These are phyloP conservation scores for Synanthedon andrenaeformis DNA, from an alignment of 2,888 invertebrate species.

Conservation along the genomic window DNA sequence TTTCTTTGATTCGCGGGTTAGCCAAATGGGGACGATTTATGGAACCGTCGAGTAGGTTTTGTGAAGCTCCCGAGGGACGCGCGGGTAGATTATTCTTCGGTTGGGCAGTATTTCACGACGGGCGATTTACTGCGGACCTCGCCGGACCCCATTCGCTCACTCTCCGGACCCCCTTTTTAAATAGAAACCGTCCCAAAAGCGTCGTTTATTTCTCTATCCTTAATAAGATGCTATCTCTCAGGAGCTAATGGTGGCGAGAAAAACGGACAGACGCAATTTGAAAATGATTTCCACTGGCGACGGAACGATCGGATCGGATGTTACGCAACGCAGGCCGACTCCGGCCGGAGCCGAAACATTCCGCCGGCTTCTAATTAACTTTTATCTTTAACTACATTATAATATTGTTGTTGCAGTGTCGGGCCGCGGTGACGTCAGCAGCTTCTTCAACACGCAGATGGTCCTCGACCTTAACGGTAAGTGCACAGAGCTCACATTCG, in stretches of 20 bases:
- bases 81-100: conserved; percentile 5
- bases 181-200: conserved; percentile 25
- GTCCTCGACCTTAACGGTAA: conserved; percentile 64
- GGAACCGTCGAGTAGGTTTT: conserved; percentile 28
- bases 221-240: conserved; percentile 59
- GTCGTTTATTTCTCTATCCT: conserved; percentile 43
- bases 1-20: conserved; percentile 64
- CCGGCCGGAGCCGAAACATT: conserved; percentile 11
- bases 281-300: too few species aligned
- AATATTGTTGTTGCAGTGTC: conserved; percentile 53
- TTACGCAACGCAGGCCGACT: conserved; percentile 21
- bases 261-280: too few species aligned
- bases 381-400: conserved; percentile 22
- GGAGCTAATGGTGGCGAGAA: conserved; percentile 3
- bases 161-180: conserved; percentile 21
- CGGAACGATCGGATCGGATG: conserved; percentile 27
- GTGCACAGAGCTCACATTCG: conserved; percentile 20
- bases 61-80: conserved; percentile 14
- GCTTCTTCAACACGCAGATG: conserved; percentile 65
- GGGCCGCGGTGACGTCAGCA: conserved; percentile 62
- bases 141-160: conserved; percentile 23
- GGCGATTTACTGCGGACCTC: conserved; percentile 35
- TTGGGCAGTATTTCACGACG: conserved; percentile 21
- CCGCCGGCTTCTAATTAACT: conserved; percentile 12
- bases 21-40: conserved; percentile 64